Evolutionary conservation across 2,888 invertebrate genomes (phyloP), one percentile per base, ranked within the genome.

Genomic region (Sipha maydis): DNA sequence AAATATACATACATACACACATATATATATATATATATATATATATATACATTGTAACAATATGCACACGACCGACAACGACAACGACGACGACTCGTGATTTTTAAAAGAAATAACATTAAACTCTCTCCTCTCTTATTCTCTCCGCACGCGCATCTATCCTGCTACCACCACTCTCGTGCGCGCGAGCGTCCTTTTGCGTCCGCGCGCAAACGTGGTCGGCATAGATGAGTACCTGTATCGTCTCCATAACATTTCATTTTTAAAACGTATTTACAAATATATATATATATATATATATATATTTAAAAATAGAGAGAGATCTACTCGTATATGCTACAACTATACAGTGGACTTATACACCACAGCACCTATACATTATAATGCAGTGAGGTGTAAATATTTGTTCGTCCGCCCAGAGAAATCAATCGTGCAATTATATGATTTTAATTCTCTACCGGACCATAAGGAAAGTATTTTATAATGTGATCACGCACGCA

Each of bases 81-180:
- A 34, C 34, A 4, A 34, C 54, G 78, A 86, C 88, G 88, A 88
- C 88, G 82, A 48, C 82, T 88, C 82, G 88, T 88, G 88, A 88
- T 88, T 88, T 82, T 88, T 88, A 88, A 88, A 82, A 88, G 80
- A 82, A 82, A 48, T 82, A 82, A 78, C n/a, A 85, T 80, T 73
- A 80, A 80, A 88, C 88, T 80, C 88, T 88, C 80, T 88, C 69
- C 75, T 67, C 88, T 82, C 75, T 56, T n/a, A 28, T 28, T 79
- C 41, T 38, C 54, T 34, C 67, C 3, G 34, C 76, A 77, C 31
- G 38, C 31, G 38, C 31, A n/a, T 34, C 25, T 19, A 85, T 67
- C 21, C 48, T 83, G 17, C 71, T 31, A 5, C 71, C 71, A 28
- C 48, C 54, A 3, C 56, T 56, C 54, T 78, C n/a, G 17, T 38